Evolutionary conservation across 2,113 vertebrate genomes (phyloP).

Genomic region (Theropithecus gelada): DNA sequence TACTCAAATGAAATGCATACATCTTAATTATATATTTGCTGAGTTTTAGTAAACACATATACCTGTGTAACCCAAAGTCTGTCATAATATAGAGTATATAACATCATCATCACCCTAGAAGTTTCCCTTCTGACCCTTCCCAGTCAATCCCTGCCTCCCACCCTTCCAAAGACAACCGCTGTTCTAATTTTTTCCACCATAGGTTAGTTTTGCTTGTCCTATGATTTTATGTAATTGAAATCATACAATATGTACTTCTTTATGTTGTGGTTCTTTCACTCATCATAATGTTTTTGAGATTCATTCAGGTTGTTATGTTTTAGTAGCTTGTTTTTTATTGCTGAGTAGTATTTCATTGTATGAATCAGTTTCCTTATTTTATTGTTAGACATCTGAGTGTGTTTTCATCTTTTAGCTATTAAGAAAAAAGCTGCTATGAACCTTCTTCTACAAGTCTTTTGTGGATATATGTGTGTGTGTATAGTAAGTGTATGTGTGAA

Average conservation of each 20-base stretch:
- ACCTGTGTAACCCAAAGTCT: not conserved
- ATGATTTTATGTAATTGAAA: not conserved
- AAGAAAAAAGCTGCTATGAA: not conserved
- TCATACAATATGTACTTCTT: not conserved
- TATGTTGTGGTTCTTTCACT: not conserved
- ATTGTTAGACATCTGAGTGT: not conserved
- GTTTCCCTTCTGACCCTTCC: not conserved
- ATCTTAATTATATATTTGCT: not conserved
- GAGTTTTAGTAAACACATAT: not conserved
- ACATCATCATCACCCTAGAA: not conserved
- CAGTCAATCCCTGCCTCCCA: not conserved
- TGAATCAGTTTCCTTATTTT: not conserved
- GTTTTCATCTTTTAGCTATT: not conserved
- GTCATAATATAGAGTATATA: not conserved
- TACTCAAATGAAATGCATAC: not conserved
- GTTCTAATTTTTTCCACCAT: not conserved
- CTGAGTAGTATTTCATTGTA: not conserved
- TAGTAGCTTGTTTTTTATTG: not conserved
- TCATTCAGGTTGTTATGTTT: not conserved
- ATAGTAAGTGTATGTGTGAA: too few relatives aligned
- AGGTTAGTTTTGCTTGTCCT: not conserved
- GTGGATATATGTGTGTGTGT: not conserved
- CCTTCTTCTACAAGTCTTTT: not conserved
- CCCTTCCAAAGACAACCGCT: not conserved
- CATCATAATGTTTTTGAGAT: not conserved